Evolutionary conservation across 2,113 vertebrate species (phyloP).

Genomic region (Chinchilla lanigera): DNA sequence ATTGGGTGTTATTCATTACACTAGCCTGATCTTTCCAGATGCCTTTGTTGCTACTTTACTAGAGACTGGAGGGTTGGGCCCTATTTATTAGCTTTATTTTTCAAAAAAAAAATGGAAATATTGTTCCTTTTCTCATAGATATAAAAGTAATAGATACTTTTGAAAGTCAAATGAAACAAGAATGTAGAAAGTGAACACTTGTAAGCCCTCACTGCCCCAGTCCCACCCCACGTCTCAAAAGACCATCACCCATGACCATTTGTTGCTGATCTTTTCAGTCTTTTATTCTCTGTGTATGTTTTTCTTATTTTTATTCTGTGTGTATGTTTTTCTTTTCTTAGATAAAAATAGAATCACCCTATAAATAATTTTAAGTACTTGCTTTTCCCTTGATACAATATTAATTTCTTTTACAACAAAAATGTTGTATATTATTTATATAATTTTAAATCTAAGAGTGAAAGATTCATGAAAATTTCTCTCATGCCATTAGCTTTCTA

Average conservation of each 20-base stretch:
- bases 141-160: slow-evolving; percentile 36
- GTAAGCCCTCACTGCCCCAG: background rate
- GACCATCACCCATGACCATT: background rate
- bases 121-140: background rate
- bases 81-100: slow-evolving; percentile 28
- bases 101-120: slow-evolving; percentile 24
- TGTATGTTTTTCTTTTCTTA: slow-evolving; percentile 19
- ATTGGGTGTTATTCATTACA: background rate
- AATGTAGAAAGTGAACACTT: background rate
- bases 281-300: slow-evolving; percentile 10
- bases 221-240: background rate
- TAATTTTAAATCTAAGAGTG: slow-evolving; percentile 55
- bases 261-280: background rate
- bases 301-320: slow-evolving; percentile 37
- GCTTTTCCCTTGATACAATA: background rate
- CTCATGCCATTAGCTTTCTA: slow-evolving; percentile 44
- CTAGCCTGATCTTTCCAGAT: slow-evolving; percentile 41
- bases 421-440: slow-evolving; percentile 41
- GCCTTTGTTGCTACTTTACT: background rate
- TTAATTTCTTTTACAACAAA: slow-evolving; percentile 24
- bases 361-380: slow-evolving; percentile 36
- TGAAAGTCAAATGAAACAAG: slow-evolving; percentile 54
- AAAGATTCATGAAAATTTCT: slow-evolving; percentile 33
- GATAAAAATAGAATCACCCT: slow-evolving; percentile 29
- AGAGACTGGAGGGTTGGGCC: background rate